Base-by-base conservation (phyloP, 2,888 invertebrate species). In the Andricus curvator region DNA sequence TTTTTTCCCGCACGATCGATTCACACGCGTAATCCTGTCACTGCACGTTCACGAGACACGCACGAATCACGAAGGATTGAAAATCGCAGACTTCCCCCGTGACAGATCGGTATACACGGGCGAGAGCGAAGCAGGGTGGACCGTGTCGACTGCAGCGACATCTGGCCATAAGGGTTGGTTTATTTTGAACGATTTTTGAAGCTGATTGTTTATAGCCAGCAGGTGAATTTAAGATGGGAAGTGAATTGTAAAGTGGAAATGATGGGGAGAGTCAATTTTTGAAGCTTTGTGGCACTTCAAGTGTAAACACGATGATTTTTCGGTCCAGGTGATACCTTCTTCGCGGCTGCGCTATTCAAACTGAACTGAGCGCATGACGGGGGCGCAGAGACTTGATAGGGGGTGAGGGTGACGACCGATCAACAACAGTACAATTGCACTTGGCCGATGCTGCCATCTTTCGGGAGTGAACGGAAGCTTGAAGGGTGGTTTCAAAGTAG, bases 111-210 rank as follows among this genome's bases (percentile, higher is more conserved):
- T 70, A 74, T 74, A 56, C 56, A 56, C 74, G 74, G 74, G 70
- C 41, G 70, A 79, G 20, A 79, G 25, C 33, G 60, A 56, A 68
- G 51, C 86, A 89, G 89, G 89, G 88, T 89, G 89, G 90, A 87
- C 86, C 88, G 87, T 79, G 84, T 84, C 87, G 86, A 86, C 80
- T 82, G 84, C 78, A 70, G 82, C 88, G 90, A 86, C 90, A 90
- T 89, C 90, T 90, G 86, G 5, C 17, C 48, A 17, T 48, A 48
- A 48, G 48, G 17, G 48, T 17, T 48, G 2, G 1, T 48, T 48
- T 51, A 51, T 70, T 29, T 15, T 15, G 0, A 11, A 48, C 20
- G 48, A 8, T 56, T 37, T 22, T 20, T 20, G 9, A 13, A 4
- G 33, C 1, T 33, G 51, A 13, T 37, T 29, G 4, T 48, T 41